phyloP scores from a whole-genome alignment of 2,113 vertebrate genomes.

The Psilopsiagon aurifrons region DNA sequence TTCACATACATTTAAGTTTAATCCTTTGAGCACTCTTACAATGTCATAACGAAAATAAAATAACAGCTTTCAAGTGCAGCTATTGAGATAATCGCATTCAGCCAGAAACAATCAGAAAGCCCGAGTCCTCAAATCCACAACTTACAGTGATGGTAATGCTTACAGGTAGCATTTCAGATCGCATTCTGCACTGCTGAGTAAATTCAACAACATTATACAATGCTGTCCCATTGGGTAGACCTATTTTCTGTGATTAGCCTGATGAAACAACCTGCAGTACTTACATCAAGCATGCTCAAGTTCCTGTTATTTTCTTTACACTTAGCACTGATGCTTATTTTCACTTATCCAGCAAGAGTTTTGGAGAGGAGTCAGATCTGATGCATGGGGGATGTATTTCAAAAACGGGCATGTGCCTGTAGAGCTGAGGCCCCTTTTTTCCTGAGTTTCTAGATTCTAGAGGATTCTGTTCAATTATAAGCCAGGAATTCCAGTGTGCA shows the following conservation, averaged over 20 bases:
- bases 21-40: background rate
- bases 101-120: background rate
- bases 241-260: background rate
- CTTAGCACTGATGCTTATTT: fast-evolving
- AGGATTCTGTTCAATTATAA: background rate
- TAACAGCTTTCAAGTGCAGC: background rate
- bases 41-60: background rate
- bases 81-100: conserved; percentile 8
- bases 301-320: background rate
- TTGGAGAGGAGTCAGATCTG: background rate
- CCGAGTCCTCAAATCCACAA: background rate
- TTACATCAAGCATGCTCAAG: fast-evolving
- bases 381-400: fast-evolving
- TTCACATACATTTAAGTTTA: background rate
- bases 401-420: background rate
- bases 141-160: background rate
- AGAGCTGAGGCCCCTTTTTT: background rate
- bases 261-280: background rate
- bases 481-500: background rate
- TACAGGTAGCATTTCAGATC: background rate
- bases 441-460: background rate
- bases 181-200: background rate
- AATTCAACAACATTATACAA: background rate
- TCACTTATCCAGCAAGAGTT: fast-evolving
- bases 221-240: background rate